A percentile compares a stretch with the other conserved stretches of the same genome.
Evolutionary conservation across 2,888 invertebrate species (phyloP).

Genomic region (Cylindroiulus punctatus): DNA sequence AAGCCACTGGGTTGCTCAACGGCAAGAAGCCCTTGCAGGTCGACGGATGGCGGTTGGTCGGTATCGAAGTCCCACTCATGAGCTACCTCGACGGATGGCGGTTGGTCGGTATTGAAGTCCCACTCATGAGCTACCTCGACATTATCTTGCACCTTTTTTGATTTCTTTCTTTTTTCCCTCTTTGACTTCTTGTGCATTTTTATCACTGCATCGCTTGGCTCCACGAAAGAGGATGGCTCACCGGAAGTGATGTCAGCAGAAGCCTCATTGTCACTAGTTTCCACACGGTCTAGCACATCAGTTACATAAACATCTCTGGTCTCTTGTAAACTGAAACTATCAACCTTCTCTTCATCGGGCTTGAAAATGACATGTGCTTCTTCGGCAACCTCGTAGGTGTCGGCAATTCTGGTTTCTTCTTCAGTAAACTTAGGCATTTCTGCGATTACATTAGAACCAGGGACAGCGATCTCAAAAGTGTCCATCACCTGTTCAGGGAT

Average conservation of each 20-base stretch:
- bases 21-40: neutral
- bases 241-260: neutral
- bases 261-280: neutral
- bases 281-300: neutral
- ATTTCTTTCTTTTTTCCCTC: neutral
- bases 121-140: neutral
- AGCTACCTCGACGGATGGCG: neutral
- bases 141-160: neutral
- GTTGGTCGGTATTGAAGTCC: neutral
- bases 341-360: neutral
- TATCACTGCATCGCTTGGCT: neutral
- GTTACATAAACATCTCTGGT: neutral
- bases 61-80: neutral
- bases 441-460: no score
- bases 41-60: neutral
- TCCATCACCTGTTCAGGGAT: neutral
- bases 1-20: neutral
- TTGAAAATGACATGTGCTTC: constrained; percentile 11
- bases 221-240: neutral
- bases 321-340: neutral
- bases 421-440: neutral
- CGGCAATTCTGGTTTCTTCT: neutral
- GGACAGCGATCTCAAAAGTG: neutral
- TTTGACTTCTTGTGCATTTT: neutral
- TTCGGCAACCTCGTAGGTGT: constrained; percentile 28